Evolutionary conservation across 1,140 invertebrate genomes (phyloP).

Genomic region (Ceratina calcarata): DNA sequence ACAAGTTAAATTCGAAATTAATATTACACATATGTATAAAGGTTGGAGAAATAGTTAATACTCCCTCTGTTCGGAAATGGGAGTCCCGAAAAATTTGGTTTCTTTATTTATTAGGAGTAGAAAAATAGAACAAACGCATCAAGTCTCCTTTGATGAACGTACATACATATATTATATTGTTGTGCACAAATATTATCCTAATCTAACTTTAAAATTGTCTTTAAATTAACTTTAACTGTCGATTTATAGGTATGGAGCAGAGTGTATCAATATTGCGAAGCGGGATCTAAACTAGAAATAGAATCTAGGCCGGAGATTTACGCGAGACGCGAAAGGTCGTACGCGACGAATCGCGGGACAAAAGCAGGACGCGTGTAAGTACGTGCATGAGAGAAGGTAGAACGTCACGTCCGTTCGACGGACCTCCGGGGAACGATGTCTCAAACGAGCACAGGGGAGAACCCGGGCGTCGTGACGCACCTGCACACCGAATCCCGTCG

Average conservation of each 20-base stretch:
- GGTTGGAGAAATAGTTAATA: no score
- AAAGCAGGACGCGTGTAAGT: constrained; percentile 45
- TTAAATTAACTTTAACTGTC: no score
- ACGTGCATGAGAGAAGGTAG: constrained; percentile 68
- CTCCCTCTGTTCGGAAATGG: no score
- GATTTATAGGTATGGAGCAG: no score
- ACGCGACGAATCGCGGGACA: constrained; percentile 67
- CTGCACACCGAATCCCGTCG: constrained; percentile 68
- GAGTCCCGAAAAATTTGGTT: no score
- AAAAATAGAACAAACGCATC: no score
- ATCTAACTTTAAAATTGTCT: no score
- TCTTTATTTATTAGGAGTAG: no score
- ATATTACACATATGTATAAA: neutral
- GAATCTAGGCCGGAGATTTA: constrained; percentile 21
- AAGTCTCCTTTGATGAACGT: no score
- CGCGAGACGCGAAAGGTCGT: constrained; percentile 33
- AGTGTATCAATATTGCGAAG: neutral
- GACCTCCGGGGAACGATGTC: constrained; percentile 78
- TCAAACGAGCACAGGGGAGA: constrained; percentile 78
- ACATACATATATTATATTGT: no score
- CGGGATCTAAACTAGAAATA: neutral
- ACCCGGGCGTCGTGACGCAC: constrained; percentile 63
- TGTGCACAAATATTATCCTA: no score
- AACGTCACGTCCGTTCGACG: constrained; percentile 71
- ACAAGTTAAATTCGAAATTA: neutral